Conservation (phyloP, 35 echinoderm and acorn worm species). For the Ophiothrix spiculata region DNA sequence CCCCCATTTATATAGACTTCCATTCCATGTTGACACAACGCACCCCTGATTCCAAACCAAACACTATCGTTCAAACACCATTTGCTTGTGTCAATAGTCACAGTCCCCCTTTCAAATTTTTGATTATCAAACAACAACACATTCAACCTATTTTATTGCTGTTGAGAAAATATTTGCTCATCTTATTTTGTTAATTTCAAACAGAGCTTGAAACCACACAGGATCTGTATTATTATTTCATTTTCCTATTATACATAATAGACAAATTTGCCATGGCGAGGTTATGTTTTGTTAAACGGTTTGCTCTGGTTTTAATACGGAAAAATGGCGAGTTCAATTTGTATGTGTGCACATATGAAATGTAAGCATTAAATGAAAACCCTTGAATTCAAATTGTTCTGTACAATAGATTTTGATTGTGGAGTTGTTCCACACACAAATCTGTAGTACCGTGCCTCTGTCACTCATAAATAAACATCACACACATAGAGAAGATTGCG, state of each 20-base stretch:
- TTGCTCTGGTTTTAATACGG: too few relatives aligned
- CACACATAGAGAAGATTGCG: too few relatives aligned
- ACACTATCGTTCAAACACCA: constrained; percentile 39
- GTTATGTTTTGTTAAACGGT: too few relatives aligned
- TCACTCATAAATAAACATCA: constrained; percentile 9
- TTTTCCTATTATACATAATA: too few relatives aligned
- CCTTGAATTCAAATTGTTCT: background rate
- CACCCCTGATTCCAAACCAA: constrained; percentile 16
- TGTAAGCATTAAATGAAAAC: background rate
- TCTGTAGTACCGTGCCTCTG: background rate
- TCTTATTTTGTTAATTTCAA: constrained; percentile 70
- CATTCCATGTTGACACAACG: constrained; percentile 34
- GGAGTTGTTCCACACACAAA: constrained; percentile 7
- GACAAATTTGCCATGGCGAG: too few relatives aligned
- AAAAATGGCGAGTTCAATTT: too few relatives aligned
- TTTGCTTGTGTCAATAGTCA: constrained; percentile 58
- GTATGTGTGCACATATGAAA: background rate
- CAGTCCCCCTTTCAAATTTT: constrained; percentile 17
- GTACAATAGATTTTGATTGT: background rate
- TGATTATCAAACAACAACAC: constrained; percentile 35
- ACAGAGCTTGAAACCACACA: constrained; percentile 6
- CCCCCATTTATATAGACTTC: background rate
- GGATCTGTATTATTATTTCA: background rate
- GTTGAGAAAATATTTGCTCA: constrained; percentile 45
- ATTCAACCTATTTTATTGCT: constrained; percentile 16